Evolutionary conservation across 2,888 invertebrate genomes (phyloP).

Genomic region (Agriopis marginaria): DNA sequence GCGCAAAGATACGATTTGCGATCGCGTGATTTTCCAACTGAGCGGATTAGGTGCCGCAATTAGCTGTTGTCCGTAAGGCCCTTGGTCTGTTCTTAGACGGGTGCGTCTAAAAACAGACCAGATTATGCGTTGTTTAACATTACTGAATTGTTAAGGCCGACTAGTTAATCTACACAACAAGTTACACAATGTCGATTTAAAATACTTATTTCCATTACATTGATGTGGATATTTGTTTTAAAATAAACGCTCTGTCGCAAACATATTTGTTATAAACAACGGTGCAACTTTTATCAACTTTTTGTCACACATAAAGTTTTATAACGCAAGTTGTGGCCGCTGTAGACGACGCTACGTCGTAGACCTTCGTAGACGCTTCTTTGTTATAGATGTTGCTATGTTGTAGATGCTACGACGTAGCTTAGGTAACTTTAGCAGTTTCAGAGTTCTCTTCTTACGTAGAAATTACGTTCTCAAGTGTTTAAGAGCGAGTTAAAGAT

Average conservation of each 20-base stretch:
- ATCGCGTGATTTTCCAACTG: no score
- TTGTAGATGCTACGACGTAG: conserved; percentile 15
- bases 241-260: not conserved
- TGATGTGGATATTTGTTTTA: not conserved
- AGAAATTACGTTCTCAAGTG: conserved; percentile 6
- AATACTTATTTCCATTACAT: no score
- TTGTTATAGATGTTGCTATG: conserved; percentile 12
- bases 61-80: no score
- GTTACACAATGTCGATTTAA: no score
- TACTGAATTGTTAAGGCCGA: no score
- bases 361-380: conserved; percentile 21
- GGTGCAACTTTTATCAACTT: conserved; percentile 33
- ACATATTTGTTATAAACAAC: not conserved
- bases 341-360: conserved; percentile 14
- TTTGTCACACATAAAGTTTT: conserved; percentile 37
- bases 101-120: no score
- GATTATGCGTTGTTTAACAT: no score
- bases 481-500: not conserved
- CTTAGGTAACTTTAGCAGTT: conserved; percentile 15
- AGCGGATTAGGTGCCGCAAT: no score
- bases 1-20: no score
- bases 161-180: no score
- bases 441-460: conserved; percentile 19
- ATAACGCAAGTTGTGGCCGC: conserved; percentile 18
- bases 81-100: no score